These are phyloP conservation scores for Plebejus argus DNA, from an alignment of 2,888 invertebrate genomes.

Conservation along the genomic window DNA sequence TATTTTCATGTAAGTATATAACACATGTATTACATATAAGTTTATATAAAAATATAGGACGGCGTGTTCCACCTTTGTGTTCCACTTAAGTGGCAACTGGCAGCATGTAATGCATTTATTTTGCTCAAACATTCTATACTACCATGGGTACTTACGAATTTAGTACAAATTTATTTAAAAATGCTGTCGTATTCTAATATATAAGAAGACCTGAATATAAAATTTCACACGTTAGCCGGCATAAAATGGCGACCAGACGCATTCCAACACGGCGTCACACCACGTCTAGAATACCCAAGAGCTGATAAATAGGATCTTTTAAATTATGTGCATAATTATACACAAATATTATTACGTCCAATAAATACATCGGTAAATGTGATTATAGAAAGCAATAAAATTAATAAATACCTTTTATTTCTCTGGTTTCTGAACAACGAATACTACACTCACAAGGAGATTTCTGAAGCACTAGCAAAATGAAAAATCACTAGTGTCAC, in stretches of 20 bases:
- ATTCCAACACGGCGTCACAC: neutral
- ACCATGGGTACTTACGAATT: no score
- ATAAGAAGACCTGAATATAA: neutral
- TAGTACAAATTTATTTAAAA: no score
- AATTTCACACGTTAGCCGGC: constrained; percentile 13
- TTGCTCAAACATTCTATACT: no score
- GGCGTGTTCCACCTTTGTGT: no score
- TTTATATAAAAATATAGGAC: no score
- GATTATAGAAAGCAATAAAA: neutral
- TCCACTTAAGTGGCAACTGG: neutral
- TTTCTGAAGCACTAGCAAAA: no score
- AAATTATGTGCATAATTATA: neutral
- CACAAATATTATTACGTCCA: neutral
- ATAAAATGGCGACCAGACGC: constrained; percentile 4
- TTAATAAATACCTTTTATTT: neutral
- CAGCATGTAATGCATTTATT: neutral
- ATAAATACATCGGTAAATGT: neutral
- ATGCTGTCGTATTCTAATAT: neutral
- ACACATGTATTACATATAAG: neutral
- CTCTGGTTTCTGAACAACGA: neutral
- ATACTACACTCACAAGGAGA: no score
- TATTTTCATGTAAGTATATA: neutral
- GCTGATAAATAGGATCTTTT: neutral
- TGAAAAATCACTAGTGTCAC: no score
- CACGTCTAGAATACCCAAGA: neutral